These are phyloP conservation scores for Osmerus mordax DNA, from an alignment of 2,113 vertebrate species.

Conservation along the genomic window DNA sequence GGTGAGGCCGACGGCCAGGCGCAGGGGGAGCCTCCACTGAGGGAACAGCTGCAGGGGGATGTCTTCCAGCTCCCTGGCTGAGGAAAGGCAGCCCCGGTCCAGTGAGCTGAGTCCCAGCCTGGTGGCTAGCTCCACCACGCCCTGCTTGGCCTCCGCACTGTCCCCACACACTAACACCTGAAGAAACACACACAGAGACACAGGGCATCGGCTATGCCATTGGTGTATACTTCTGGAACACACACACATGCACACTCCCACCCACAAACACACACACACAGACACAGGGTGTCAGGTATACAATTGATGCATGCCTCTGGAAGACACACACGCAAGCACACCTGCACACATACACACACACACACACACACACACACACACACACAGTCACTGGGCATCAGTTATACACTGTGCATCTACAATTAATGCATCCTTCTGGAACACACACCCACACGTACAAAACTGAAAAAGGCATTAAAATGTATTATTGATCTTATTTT, in stretches of 20 bases:
- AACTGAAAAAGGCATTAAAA: no score
- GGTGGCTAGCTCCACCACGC: constrained; percentile 76
- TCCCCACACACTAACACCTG: constrained; percentile 92
- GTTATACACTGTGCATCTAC: no score
- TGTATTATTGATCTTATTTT: no score
- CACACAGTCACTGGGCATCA: no score
- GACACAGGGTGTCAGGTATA: no score
- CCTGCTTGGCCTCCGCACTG: constrained; percentile 79
- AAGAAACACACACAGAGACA: constrained; percentile 21
- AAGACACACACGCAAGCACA: no score
- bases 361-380: no score
- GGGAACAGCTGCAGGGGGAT: constrained; percentile 91
- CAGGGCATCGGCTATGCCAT: neutral
- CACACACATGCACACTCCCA: neutral
- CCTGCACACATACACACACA: no score
- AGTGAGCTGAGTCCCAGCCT: constrained; percentile 82
- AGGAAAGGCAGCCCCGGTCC: constrained; percentile 83
- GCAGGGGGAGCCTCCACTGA: constrained; percentile 85
- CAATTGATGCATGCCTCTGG: no score
- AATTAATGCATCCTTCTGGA: no score
- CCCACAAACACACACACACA: no score
- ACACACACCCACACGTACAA: no score
- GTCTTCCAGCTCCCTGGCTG: constrained; percentile 87
- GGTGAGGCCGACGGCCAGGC: constrained; percentile 71
- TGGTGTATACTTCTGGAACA: neutral